Percentiles rank a stretch among this genome's conserved stretches.
Conservation (phyloP, 2,888 invertebrate genomes). For the Melieria crassipennis region DNA sequence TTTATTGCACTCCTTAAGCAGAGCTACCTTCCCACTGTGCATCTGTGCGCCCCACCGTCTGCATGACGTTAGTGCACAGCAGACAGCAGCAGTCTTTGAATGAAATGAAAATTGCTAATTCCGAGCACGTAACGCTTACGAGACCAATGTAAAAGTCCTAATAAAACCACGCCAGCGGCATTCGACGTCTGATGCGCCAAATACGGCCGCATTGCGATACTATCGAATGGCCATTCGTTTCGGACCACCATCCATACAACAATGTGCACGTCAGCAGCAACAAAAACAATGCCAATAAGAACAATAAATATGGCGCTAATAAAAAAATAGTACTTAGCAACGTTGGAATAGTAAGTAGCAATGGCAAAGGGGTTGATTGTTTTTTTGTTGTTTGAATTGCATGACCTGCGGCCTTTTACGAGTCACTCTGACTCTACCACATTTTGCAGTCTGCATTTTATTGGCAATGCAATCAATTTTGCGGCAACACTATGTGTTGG, state of each 20-base stretch:
- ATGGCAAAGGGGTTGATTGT: no score
- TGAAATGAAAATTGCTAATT: conserved; percentile 30
- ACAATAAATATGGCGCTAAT: neutral
- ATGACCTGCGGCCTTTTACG: no score
- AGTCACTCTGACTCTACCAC: no score
- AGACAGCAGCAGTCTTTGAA: neutral
- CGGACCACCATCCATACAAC: no score
- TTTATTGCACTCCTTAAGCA: no score
- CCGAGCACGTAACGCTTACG: conserved; percentile 28
- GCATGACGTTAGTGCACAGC: neutral
- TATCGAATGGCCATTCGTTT: conserved; percentile 11
- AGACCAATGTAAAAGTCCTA: conserved; percentile 33
- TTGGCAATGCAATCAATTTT: conserved; percentile 32
- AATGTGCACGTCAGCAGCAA: conserved; percentile 4
- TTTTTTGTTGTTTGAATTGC: no score
- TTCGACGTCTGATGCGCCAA: neutral
- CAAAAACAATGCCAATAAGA: conserved; percentile 24
- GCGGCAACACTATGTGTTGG: neutral
- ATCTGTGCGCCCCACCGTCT: neutral
- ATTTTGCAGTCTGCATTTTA: neutral
- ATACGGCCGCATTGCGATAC: conserved; percentile 6
- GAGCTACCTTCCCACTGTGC: no score
- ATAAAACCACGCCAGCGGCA: conserved; percentile 29
- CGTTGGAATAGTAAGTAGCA: neutral
- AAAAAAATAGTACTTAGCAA: conserved; percentile 19